Conservation (phyloP, 2,888 invertebrate species). For the Melipona beecheii region DNA sequence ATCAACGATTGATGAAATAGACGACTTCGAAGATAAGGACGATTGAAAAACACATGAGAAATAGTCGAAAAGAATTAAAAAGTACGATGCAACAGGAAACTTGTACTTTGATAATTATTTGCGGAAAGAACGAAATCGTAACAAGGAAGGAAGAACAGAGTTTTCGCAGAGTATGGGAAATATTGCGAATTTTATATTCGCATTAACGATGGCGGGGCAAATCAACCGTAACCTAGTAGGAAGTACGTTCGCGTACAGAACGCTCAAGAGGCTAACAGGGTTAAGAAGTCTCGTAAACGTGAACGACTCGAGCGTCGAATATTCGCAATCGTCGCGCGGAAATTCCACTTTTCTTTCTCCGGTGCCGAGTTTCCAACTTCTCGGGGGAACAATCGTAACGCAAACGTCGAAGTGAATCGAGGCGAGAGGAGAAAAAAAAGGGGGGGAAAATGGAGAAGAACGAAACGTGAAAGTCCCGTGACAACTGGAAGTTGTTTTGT, state of each 20-base stretch:
- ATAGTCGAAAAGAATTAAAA: too few relatives aligned
- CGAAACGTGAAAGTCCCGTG: neutral
- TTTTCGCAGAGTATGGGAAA: neutral
- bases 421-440: too few relatives aligned
- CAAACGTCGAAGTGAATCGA: constrained; percentile 20
- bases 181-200: neutral
- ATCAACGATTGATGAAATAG: too few relatives aligned
- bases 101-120: neutral
- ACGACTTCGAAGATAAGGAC: too few relatives aligned
- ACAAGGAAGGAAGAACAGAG: neutral
- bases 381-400: constrained; percentile 35
- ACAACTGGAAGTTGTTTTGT: constrained; percentile 30
- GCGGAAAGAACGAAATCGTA: neutral
- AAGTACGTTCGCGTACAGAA: neutral
- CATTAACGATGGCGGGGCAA: neutral
- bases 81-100: too few relatives aligned
- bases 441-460: neutral
- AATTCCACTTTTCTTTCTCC: neutral
- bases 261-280: neutral
- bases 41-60: too few relatives aligned
- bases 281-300: neutral
- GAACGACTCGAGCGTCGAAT: neutral
- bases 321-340: neutral
- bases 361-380: constrained; percentile 6
- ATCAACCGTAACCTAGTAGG: neutral